These are phyloP conservation scores for Baronia brevicornis DNA, from an alignment of 2,888 invertebrate species.

Conservation along the genomic window DNA sequence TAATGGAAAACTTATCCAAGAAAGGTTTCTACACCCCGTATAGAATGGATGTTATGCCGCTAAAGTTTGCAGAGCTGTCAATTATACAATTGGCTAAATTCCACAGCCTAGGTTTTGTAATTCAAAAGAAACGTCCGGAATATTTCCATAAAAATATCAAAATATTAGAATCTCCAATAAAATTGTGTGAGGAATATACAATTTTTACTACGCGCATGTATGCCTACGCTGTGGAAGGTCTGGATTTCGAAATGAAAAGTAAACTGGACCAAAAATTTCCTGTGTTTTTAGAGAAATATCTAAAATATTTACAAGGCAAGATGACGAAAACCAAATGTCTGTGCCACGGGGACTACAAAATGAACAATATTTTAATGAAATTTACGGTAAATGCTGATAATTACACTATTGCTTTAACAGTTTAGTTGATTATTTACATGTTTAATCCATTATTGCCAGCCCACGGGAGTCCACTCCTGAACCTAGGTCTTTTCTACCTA, in stretches of 20 bases:
- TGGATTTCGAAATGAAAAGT: conserved; percentile 25
- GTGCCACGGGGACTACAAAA: conserved; percentile 49
- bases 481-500: too few species aligned
- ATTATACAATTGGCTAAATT: conserved; percentile 44
- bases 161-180: conserved; percentile 15
- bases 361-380: conserved; percentile 44
- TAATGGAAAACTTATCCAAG: conserved; percentile 38
- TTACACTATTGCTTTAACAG: too few species aligned
- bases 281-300: conserved; percentile 23
- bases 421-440: too few species aligned
- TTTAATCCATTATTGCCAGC: too few species aligned
- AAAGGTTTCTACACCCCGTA: conserved; percentile 32
- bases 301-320: conserved; percentile 24
- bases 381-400: conserved; percentile 41
- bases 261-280: conserved; percentile 24
- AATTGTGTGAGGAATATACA: not conserved
- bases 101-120: conserved; percentile 38
- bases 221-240: conserved; percentile 18
- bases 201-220: conserved; percentile 21
- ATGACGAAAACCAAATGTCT: conserved; percentile 26
- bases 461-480: too few species aligned
- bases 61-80: conserved; percentile 36
- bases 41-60: conserved; percentile 33
- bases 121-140: conserved; percentile 31
- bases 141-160: conserved; percentile 32